These are phyloP conservation scores for Diarsia brunnea DNA, from an alignment of 2,888 invertebrate genomes.

Conservation along the genomic window DNA sequence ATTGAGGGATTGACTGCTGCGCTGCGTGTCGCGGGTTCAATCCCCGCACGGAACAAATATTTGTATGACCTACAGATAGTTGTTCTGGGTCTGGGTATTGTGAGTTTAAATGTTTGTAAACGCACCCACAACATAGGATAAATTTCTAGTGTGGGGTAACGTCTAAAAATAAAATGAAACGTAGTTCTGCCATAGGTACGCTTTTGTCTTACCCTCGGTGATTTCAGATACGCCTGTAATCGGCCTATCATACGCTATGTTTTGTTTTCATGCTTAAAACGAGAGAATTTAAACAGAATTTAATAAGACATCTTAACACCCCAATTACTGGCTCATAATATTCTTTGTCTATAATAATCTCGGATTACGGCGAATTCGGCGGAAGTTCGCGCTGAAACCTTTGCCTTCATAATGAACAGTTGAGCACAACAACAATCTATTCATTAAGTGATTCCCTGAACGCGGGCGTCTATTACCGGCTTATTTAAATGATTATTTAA, in stretches of 20 bases:
- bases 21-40: too few relatives aligned
- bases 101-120: too few relatives aligned
- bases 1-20: too few relatives aligned
- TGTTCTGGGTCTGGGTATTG: too few relatives aligned
- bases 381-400: conserved; percentile 7
- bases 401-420: conserved; percentile 37
- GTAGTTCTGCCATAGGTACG: not conserved
- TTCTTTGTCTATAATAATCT: conserved; percentile 53
- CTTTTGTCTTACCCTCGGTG: not conserved
- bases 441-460: conserved; percentile 50
- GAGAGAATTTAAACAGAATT: not conserved
- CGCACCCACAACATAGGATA: too few relatives aligned
- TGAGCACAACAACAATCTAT: conserved; percentile 51
- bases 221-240: not conserved
- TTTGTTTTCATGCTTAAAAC: not conserved
- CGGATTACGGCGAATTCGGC: conserved; percentile 22
- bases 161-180: not conserved
- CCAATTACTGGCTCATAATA: conserved; percentile 32
- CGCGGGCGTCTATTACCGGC: conserved; percentile 33
- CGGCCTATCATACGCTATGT: not conserved
- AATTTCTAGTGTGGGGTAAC: too few relatives aligned
- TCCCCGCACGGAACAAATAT: too few relatives aligned
- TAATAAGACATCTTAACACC: not conserved
- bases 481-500: conserved; percentile 53
- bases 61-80: too few relatives aligned